A percentile compares a stretch with the other conserved stretches of the same genome.
Evolutionary conservation across 2,113 vertebrate species (phyloP).

Genomic region (Nesogale talazaci): DNA sequence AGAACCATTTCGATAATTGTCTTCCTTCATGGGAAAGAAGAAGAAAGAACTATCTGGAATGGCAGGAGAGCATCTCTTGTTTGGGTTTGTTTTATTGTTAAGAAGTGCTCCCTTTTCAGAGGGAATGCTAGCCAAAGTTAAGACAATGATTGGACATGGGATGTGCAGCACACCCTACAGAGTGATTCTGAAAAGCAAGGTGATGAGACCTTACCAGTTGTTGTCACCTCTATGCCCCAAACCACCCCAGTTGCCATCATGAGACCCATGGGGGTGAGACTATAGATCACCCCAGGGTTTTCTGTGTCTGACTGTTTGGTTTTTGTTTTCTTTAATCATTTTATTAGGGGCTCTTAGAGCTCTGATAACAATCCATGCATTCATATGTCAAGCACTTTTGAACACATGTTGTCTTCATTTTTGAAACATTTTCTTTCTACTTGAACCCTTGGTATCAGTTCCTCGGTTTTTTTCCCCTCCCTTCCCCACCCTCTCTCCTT

Average conservation of each 20-base stretch:
- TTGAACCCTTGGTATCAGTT: no score
- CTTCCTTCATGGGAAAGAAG: neutral
- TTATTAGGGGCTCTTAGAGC: no score
- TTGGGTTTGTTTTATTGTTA: neutral
- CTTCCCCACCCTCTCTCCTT: no score
- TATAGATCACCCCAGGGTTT: neutral
- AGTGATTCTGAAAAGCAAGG: conserved; percentile 3
- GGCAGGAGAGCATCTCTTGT: neutral
- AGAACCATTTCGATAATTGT: conserved; percentile 19
- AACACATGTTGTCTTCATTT: no score
- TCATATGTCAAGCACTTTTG: no score
- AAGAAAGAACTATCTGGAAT: neutral
- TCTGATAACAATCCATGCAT: no score
- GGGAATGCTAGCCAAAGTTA: no score
- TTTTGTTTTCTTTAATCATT: no score
- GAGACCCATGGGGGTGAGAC: neutral
- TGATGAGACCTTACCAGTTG: neutral
- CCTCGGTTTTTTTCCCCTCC: no score
- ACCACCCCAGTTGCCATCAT: neutral
- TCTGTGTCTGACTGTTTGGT: neutral
- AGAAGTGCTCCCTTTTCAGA: neutral
- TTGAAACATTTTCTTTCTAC: no score
- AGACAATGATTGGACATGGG: neutral
- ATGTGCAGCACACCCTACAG: neutral
- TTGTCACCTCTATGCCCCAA: neutral